Base-by-base conservation (phyloP, 2,113 vertebrate genomes). In the Scartelaos histophorus region DNA sequence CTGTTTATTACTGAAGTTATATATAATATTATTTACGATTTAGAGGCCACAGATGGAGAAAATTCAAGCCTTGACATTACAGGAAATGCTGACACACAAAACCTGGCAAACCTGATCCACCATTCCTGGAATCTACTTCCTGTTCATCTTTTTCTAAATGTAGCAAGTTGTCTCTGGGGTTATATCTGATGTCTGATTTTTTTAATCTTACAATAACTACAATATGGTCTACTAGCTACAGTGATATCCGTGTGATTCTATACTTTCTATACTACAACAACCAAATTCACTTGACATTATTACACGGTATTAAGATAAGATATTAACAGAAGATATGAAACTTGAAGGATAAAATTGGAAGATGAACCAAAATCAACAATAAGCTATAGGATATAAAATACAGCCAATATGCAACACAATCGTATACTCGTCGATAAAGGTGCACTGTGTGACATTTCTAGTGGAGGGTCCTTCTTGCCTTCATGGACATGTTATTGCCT, bases 51-150 rank as follows among this genome's bases (percentile, higher is more conserved):
- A n/a, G 10, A 1, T 0, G 1, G 13, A 77, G 54, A 56, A 5
- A 45, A 73, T 22, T 5, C 58, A 19, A 57, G 29, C 13, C 9
- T 10, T 16, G 64, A 64, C 1, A 7, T 38, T 10, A 58, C 61
- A 76, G 74, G 57, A 80, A 65, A 58, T 53, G 45, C 29, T 13
- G 57, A 22, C 3, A 17, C 2, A 3, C 16, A 15, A 68, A 61
- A 24, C 78, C 0, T 0, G 58, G 54, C 70, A 35, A 80, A 86
- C 85, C 75, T 74, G 82, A 70, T 29, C 15, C 16, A 53, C 29
- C 54, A 10, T 76, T 64, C 65, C 56, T 73, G 82, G 76, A 84
- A 86, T 86, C 49, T 83, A 70, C 29, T 60, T 24, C 25, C 51
- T 54, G 19, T 21, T 54, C 51, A n/a, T n/a, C 19, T 21, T n/a